Percentiles rank a stretch among this genome's conserved stretches.
Evolutionary conservation across 2,113 vertebrate genomes (phyloP).

Genomic region (Azemiops feae): DNA sequence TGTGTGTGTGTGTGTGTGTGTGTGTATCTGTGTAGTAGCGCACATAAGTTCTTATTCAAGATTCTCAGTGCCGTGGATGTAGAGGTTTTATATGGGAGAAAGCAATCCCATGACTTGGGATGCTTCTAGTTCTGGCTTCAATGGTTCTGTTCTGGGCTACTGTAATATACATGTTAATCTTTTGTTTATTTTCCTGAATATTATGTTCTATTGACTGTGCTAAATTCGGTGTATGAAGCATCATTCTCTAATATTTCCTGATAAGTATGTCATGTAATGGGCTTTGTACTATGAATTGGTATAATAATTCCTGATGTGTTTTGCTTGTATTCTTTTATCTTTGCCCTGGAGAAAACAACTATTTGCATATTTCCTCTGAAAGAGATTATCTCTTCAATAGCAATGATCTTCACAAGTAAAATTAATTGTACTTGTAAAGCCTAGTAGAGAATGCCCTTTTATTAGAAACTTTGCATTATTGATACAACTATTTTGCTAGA

Average conservation of each 20-base stretch:
- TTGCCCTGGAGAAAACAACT: slow-evolving; percentile 24
- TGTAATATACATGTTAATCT: neutral
- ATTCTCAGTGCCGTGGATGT: neutral
- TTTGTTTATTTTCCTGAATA: neutral
- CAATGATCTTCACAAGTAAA: slow-evolving; percentile 14
- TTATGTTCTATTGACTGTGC: slow-evolving; percentile 27
- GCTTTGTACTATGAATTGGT: slow-evolving; percentile 44
- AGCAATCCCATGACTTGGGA: neutral
- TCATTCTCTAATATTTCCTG: slow-evolving; percentile 31
- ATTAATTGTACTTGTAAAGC: slow-evolving; percentile 36
- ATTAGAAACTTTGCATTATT: slow-evolving; percentile 13
- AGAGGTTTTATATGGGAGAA: neutral
- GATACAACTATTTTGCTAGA: slow-evolving; percentile 22
- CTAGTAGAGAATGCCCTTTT: slow-evolving; percentile 32
- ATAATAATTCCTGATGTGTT: slow-evolving; percentile 32
- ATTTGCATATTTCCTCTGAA: slow-evolving; percentile 26
- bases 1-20: too few relatives aligned
- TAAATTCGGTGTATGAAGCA: slow-evolving; percentile 35
- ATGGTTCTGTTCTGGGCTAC: neutral
- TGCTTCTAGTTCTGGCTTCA: neutral
- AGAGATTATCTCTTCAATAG: neutral
- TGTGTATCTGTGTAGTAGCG: neutral
- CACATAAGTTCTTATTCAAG: neutral
- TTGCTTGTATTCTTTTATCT: slow-evolving; percentile 47
- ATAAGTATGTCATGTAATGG: slow-evolving; percentile 24